phyloP scores from a whole-genome alignment of 2,797 vertebrate genomes.

The Anguilla marmorata region DNA sequence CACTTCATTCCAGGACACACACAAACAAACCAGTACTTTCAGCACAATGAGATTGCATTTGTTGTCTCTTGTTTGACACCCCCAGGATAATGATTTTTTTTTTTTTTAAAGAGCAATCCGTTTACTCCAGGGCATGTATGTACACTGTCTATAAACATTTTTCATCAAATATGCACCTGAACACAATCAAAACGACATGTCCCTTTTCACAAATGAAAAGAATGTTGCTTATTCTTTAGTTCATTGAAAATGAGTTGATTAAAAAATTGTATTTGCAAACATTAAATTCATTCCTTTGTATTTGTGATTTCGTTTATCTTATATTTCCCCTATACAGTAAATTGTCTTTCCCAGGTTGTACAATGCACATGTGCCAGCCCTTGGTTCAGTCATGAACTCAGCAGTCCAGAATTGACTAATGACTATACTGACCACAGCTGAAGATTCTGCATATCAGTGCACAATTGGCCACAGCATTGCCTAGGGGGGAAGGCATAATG shows the following conservation, averaged over 20 bases:
- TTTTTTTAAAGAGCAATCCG: background rate
- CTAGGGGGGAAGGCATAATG: background rate
- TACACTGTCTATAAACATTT: background rate
- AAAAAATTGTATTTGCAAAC: background rate
- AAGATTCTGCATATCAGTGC: background rate
- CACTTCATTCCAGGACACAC: slow-evolving; percentile 22
- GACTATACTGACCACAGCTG: background rate
- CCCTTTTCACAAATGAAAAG: background rate
- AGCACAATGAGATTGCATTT: background rate
- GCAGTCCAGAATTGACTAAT: background rate
- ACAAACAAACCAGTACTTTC: slow-evolving; percentile 19
- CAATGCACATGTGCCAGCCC: background rate
- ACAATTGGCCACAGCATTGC: background rate
- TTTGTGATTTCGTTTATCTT: background rate
- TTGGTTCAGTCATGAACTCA: background rate
- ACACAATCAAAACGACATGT: background rate
- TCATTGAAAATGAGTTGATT: background rate
- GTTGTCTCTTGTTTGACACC: slow-evolving; percentile 23
- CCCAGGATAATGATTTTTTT: background rate
- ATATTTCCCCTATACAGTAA: background rate
- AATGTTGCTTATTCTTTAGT: background rate
- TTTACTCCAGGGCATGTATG: background rate
- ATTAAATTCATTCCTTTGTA: background rate
- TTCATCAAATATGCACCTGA: background rate
- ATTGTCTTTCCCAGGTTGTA: background rate